Evolutionary conservation across 2,888 invertebrate species (phyloP).

Genomic region (Tortricodes alternella): DNA sequence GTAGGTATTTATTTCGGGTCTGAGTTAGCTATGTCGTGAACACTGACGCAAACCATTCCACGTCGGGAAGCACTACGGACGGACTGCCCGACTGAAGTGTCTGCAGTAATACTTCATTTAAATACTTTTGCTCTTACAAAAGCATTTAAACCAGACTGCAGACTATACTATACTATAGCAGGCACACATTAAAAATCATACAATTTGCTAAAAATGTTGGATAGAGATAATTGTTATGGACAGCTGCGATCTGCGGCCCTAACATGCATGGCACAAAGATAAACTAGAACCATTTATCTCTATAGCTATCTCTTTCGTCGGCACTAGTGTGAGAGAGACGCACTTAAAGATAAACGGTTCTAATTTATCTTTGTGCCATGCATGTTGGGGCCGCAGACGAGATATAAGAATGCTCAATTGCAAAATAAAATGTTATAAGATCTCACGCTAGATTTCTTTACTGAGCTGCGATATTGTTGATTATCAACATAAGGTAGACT

Average conservation of each 20-base stretch:
- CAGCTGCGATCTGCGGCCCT: constrained; percentile 42
- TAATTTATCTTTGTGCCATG: too few species aligned
- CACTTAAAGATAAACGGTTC: too few species aligned
- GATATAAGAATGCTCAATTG: constrained; percentile 57
- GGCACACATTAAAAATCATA: neutral
- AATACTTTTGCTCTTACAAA: too few species aligned
- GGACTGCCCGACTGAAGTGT: constrained; percentile 34
- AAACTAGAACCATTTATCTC: too few species aligned
- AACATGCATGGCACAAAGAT: too few species aligned
- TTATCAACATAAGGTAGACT: constrained; percentile 80
- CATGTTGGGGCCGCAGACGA: too few species aligned
- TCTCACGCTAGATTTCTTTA: constrained; percentile 78
- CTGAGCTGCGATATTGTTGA: constrained; percentile 76
- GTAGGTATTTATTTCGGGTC: constrained; percentile 61
- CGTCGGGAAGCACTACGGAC: constrained; percentile 61
- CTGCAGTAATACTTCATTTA: neutral
- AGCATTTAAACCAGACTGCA: too few species aligned
- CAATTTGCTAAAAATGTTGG: neutral
- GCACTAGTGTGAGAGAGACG: too few species aligned
- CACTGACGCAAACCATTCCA: constrained; percentile 73
- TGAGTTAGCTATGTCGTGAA: constrained; percentile 47
- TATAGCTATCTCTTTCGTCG: too few species aligned
- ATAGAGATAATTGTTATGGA: constrained; percentile 7
- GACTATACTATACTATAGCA: neutral
- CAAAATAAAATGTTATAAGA: constrained; percentile 71